Evolutionary conservation across 2,888 invertebrate genomes (phyloP), one percentile per base, ranked within the genome.

Genomic region (Tuberolachnus salignus): DNA sequence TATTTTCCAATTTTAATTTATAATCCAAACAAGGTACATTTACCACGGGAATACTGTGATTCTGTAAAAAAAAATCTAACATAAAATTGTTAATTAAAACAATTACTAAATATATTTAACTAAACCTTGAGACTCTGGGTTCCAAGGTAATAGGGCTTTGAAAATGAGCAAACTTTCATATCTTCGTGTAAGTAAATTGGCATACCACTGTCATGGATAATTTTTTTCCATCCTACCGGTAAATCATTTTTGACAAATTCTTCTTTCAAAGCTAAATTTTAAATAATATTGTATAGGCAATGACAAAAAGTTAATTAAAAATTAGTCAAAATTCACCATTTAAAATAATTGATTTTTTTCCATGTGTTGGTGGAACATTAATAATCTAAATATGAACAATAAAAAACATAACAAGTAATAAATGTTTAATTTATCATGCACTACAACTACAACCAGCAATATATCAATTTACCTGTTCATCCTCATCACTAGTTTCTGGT

Each of bases 101-200:
- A 3, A 55, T 10, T 23, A 19, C 16, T 19, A 23, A 55, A 42
- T 3, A 13, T 1, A 23, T 59, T 49, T 49, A 26, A 23, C 53
- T 34, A 19, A 55, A 78, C 78, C 6, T 78, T 78, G n/a, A 93
- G 94, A 85, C 95, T 95, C 11, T 94, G 95, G 34, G 94, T 92
- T n/a, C 98, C 98, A 2, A 99, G 88, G 86, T 95, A 97, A 87
- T 99, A 99, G 0, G 99, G 99, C 83, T 94, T 92, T 6, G 96
- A 90, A 78, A 97, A 88, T 1, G 96, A 95, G 86, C 96, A 96
- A 34, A 98, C 97, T 72, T 98, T 88, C 0, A 92, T 89, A 78
- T 89, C 87, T 84, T 94, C 93, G 85, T 99, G 97, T 82, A 99
- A 89, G 86, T 95, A 98, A 57, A 99, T 88, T 1, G 97, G 97